A percentile compares a stretch with the other conserved stretches of the same genome.
Conservation (phyloP, 1,140 invertebrate species). For the Brachionus plicatilis region DNA sequence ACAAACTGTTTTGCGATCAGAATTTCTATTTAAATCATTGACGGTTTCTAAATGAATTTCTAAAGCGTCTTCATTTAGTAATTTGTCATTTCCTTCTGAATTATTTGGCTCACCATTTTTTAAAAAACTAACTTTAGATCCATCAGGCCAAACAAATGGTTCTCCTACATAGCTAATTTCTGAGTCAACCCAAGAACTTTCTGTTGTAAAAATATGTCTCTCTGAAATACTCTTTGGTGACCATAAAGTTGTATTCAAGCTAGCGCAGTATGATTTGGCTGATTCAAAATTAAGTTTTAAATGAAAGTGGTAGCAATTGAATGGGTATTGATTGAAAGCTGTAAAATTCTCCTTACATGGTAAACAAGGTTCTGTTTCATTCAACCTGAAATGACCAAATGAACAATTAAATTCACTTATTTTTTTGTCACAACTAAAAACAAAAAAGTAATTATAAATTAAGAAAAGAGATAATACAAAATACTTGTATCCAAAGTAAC, state of each 20-base stretch:
- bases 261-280: background rate
- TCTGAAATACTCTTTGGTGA: background rate
- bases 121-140: background rate
- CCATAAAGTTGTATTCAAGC: background rate
- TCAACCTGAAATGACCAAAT: background rate
- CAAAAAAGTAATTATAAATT: too few species aligned
- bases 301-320: background rate
- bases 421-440: too few species aligned
- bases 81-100: background rate
- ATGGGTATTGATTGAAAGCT: background rate
- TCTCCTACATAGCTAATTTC: background rate
- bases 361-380: background rate
- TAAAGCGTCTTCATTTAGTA: background rate
- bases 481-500: too few species aligned
- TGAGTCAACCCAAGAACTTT: background rate
- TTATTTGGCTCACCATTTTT: background rate
- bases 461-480: too few species aligned
- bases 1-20: background rate
- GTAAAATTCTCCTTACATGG: background rate
- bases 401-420: background rate
- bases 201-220: background rate
- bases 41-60: background rate
- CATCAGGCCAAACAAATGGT: background rate
- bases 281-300: background rate
- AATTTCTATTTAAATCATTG: background rate